Evolutionary conservation across 2,113 vertebrate species (phyloP).

Genomic region (Cyrtonyx montezumae): DNA sequence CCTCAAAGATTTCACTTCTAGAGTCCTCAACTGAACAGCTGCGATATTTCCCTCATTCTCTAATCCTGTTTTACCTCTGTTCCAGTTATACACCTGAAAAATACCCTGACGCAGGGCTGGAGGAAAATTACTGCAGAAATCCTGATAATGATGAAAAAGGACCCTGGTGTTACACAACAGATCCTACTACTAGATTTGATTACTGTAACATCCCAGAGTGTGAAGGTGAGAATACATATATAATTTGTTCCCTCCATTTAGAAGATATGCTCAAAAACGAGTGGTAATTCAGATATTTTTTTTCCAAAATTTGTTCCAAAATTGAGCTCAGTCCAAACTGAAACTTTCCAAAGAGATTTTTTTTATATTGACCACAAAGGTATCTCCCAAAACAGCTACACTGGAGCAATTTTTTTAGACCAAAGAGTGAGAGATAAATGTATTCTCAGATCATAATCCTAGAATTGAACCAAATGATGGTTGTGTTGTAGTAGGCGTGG

Average conservation of each 20-base stretch:
- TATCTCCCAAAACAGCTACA: not conserved
- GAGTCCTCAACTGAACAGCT: not conserved
- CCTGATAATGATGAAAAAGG: slow-evolving; percentile 82
- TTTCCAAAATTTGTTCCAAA: not conserved
- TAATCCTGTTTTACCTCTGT: slow-evolving; percentile 3
- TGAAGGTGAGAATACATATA: slow-evolving; percentile 65
- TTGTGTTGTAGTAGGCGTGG: too few species aligned
- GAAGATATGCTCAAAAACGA: not conserved
- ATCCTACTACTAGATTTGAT: slow-evolving; percentile 82
- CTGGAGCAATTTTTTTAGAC: rapidly evolving
- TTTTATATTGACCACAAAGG: not conserved
- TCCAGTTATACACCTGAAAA: slow-evolving; percentile 67
- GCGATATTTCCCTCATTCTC: not conserved
- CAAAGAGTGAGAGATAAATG: not conserved
- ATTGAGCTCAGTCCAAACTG: not conserved
- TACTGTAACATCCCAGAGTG: slow-evolving; percentile 90
- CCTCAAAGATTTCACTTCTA: not conserved
- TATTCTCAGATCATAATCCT: not conserved
- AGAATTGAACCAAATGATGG: not conserved
- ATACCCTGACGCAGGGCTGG: slow-evolving; percentile 72
- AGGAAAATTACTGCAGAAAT: slow-evolving; percentile 92
- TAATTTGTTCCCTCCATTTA: not conserved
- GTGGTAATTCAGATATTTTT: not conserved
- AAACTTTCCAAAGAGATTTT: not conserved
- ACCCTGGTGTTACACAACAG: slow-evolving; percentile 96